Conservation (phyloP, 64 coral and sea anemone species). For the Stylophora pistillata region DNA sequence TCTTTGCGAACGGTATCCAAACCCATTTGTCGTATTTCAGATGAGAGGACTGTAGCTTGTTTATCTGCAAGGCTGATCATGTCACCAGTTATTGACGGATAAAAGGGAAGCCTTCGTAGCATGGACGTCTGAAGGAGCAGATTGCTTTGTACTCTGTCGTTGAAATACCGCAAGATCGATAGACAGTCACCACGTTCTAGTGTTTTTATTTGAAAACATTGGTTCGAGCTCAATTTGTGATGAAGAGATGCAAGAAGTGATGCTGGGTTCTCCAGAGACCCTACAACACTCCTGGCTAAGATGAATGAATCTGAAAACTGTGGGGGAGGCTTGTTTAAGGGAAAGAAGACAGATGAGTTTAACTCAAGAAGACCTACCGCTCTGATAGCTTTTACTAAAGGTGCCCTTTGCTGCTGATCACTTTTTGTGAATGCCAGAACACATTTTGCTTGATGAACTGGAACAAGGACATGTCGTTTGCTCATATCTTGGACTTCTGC, state of each 20-base stretch:
- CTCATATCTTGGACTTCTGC: too few species aligned
- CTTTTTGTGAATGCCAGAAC: constrained; percentile 6
- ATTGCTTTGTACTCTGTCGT: not conserved
- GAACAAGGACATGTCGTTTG: not conserved
- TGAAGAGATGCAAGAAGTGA: constrained; percentile 2
- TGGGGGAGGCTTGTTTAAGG: too few species aligned
- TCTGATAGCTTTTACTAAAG: not conserved
- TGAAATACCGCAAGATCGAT: constrained; percentile 33
- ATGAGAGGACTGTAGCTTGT: not conserved
- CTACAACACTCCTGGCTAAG: not conserved
- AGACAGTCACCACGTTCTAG: not conserved
- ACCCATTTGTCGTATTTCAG: constrained; percentile 10
- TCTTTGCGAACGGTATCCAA: not conserved
- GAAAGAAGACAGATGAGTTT: not conserved
- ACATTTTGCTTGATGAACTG: not conserved
- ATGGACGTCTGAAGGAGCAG: not conserved
- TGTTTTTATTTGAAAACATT: not conserved
- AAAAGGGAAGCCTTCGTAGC: constrained; percentile 48
- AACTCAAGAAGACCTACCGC: not conserved
- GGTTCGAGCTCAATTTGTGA: constrained; percentile 13
- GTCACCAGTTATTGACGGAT: constrained; percentile 25
- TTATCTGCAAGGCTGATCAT: not conserved
- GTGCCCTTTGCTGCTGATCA: not conserved
- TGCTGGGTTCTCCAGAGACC: not conserved
- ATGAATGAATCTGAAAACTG: not conserved